Evolutionary conservation across 2,113 vertebrate genomes (phyloP).

Genomic region (Cariama cristata): DNA sequence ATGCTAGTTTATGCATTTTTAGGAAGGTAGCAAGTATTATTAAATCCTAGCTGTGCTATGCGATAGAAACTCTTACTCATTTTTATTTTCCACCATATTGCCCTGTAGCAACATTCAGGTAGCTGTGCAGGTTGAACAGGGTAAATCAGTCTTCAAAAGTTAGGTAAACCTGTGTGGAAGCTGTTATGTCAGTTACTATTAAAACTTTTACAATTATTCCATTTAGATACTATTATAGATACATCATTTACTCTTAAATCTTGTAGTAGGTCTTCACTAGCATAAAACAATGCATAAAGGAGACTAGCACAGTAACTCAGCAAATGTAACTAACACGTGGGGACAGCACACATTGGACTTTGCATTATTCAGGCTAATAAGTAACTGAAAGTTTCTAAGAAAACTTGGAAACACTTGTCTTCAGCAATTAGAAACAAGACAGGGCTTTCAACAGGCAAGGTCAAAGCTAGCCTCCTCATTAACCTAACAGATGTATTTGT

Average conservation of each 20-base stretch:
- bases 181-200: neutral
- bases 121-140: neutral
- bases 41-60: neutral
- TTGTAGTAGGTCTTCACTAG: neutral
- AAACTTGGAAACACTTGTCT: neutral
- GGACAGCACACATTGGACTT: neutral
- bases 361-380: neutral
- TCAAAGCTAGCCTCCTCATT: neutral
- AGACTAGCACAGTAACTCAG: neutral
- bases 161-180: neutral
- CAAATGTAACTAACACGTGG: fast-evolving
- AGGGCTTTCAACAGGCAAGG: neutral
- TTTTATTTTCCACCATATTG: neutral
- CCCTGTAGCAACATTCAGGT: neutral
- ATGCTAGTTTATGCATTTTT: neutral
- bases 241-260: neutral
- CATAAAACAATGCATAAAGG: neutral
- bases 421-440: neutral
- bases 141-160: neutral
- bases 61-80: neutral
- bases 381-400: neutral
- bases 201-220: neutral
- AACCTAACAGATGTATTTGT: neutral
- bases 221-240: neutral
- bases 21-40: neutral